Evolutionary conservation across 1,140 invertebrate genomes (phyloP), one percentile per base, ranked within the genome.

Genomic region (Oscheius sp.): DNA sequence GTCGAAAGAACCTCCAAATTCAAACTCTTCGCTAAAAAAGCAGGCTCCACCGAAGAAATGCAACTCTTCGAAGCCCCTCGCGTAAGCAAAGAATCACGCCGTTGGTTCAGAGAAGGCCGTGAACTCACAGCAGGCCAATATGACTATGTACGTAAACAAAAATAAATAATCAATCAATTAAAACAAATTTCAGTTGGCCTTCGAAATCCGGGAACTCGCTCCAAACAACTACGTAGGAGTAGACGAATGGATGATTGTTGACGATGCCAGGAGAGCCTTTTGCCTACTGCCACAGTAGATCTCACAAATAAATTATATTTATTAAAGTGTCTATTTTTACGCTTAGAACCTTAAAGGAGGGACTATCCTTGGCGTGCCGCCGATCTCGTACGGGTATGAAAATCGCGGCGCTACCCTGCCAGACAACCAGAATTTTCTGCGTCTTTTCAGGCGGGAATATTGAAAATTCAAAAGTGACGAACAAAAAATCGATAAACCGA

Each of bases 91-190:
- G 75, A 79, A 68, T 36, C 63, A 13, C 55, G 74, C 26, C 49
- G 79, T 72, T 80, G 79, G 79, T 81, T 81, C 67, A 42, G 79
- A 32, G 79, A 80, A 75, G 72, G 67, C 45, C 45, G 69, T 18
- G 45, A 52, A 15, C 46, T 79, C 29, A 28, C 66, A 32, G 42
- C 58, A 38, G 77, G 77, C 28, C 15, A 42, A 66, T 79, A 79
- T 72, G 72, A 78, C 62, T 79, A 79, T 64, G 67, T 77, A 20
- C 52, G 67, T 55, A 34, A 46, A n/a, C n/a, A n/a, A n/a, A n/a
- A n/a, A n/a, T n/a, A n/a, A n/a, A n/a, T n/a, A n/a, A n/a, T n/a
- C n/a, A n/a, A n/a, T n/a, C 2, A 67, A 10, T 18, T 20, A n/a
- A n/a, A 2, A 0, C 10, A 18, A 1, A 36, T 70, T 79, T 73